Conservation (phyloP, 2,888 invertebrate genomes). For the Caenorhabditis becei region DNA sequence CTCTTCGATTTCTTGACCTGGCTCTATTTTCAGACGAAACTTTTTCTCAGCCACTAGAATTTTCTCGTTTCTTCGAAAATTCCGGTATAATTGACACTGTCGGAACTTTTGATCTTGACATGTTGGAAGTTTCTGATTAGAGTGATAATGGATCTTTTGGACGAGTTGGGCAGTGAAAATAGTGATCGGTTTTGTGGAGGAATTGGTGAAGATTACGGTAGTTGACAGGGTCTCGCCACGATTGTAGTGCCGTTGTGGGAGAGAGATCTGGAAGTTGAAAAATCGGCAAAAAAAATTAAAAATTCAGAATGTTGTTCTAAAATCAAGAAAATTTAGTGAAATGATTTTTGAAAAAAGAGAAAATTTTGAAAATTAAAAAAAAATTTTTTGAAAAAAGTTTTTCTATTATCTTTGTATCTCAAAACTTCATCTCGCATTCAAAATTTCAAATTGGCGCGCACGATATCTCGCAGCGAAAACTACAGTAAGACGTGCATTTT, state of each 20-base stretch:
- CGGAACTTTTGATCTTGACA: neutral
- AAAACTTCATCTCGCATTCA: no score
- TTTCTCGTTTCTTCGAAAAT: neutral
- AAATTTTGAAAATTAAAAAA: no score
- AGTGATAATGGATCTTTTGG: neutral
- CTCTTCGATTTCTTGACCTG: neutral
- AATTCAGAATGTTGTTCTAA: no score
- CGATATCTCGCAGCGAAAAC: no score
- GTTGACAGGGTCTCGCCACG: neutral
- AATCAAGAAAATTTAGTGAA: no score
- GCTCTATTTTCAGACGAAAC: neutral
- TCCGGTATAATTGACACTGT: neutral
- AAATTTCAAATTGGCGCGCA: no score
- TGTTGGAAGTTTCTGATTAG: neutral
- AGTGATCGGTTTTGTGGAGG: neutral
- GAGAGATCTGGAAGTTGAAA: neutral
- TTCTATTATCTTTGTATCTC: no score
- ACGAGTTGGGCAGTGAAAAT: neutral
- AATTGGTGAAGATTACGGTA: neutral
- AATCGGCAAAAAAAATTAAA: no score
- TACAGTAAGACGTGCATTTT: no score
- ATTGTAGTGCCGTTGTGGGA: neutral
- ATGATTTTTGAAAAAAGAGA: no score
- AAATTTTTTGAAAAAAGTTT: no score
- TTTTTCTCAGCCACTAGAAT: neutral